Conservation (phyloP, 2,797 vertebrate species). For the Antennarius maculatus region DNA sequence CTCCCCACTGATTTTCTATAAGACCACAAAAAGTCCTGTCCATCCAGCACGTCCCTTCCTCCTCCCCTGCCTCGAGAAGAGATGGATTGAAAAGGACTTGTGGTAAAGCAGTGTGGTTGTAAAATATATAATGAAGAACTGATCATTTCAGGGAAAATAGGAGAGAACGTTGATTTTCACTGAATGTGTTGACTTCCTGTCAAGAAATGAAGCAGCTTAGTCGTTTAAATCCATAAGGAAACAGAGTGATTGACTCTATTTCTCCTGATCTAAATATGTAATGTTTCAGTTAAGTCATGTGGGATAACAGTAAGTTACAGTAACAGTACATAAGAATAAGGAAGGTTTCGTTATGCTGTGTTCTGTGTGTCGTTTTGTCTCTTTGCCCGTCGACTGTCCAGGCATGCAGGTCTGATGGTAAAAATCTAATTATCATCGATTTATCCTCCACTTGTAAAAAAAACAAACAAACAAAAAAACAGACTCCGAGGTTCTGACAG, state of each 20-base stretch:
- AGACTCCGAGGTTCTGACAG: not conserved
- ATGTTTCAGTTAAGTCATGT: too few relatives aligned
- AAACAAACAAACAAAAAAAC: not conserved
- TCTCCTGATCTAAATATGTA: not conserved
- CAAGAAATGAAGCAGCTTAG: not conserved
- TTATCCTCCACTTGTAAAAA: conserved; percentile 10
- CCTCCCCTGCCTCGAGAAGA: conserved; percentile 45
- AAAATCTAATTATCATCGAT: conserved; percentile 43
- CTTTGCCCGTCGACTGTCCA: not conserved
- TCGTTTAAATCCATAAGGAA: not conserved
- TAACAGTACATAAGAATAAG: too few relatives aligned
- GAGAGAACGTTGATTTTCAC: too few relatives aligned
- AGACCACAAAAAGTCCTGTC: conserved; percentile 37
- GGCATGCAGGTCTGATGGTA: conserved; percentile 1
- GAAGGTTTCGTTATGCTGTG: too few relatives aligned
- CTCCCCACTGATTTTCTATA: conserved; percentile 66
- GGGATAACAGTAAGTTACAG: too few relatives aligned
- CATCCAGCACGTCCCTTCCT: conserved; percentile 8
- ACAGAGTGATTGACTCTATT: not conserved
- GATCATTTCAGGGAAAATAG: not conserved
- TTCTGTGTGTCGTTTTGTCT: not conserved
- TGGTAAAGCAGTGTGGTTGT: not conserved
- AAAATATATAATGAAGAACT: not conserved
- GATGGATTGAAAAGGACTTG: conserved; percentile 13
- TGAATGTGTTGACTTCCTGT: not conserved